Conservation (phyloP, 2,888 invertebrate genomes). For the Limnephilus rhombicus region DNA sequence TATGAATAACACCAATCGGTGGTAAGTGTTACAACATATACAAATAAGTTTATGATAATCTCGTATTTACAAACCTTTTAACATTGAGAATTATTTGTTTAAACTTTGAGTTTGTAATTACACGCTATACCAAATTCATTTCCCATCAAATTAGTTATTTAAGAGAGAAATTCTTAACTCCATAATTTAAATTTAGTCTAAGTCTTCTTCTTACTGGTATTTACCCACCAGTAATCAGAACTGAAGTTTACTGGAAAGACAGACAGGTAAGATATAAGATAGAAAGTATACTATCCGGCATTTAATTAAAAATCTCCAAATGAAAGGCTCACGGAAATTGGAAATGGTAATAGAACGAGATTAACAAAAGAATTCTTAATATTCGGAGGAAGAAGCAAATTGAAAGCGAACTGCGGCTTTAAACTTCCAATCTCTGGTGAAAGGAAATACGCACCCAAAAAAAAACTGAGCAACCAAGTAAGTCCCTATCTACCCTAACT, state of each 20-base stretch:
- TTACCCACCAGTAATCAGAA: not conserved
- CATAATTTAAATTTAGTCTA: not conserved
- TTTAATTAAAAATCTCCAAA: not conserved
- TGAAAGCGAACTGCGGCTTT: not conserved
- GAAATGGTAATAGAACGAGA: conserved; percentile 1
- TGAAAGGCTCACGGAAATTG: not conserved
- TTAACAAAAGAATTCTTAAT: conserved; percentile 1
- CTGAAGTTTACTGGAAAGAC: not conserved
- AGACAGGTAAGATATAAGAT: not conserved
- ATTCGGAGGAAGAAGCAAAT: not conserved
- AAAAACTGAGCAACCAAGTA: not conserved
- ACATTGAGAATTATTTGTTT: not conserved
- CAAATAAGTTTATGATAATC: too few relatives aligned
- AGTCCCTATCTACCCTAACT: not conserved
- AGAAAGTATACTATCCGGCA: not conserved
- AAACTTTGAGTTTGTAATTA: not conserved
- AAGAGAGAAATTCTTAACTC: not conserved
- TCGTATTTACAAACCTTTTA: not conserved
- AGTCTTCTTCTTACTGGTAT: not conserved
- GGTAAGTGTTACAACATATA: too few relatives aligned
- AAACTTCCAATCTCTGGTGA: not conserved
- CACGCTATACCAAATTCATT: not conserved
- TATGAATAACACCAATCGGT: too few relatives aligned
- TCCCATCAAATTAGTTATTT: not conserved
- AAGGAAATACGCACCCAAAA: not conserved